Percentiles rank a stretch among this genome's conserved stretches.
Conservation (phyloP, 2,797 vertebrate species). For the Intellagama lesueurii region DNA sequence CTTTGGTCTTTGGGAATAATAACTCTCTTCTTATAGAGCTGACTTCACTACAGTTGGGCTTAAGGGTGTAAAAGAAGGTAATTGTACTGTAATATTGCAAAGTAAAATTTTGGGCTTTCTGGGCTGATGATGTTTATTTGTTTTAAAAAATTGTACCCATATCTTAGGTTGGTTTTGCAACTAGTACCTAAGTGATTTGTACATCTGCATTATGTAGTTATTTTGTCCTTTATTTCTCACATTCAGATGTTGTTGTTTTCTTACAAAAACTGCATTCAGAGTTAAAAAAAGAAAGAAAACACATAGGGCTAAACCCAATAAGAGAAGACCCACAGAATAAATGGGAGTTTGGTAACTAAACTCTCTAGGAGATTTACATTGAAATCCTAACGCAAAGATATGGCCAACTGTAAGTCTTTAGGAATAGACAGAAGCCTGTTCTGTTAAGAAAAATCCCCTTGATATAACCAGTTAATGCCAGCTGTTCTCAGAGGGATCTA, state of each 20-base stretch:
- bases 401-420: too few relatives aligned
- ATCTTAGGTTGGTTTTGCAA: background rate
- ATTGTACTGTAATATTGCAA: constrained; percentile 34
- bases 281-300: background rate
- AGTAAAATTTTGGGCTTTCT: constrained; percentile 24
- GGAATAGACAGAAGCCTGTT: too few relatives aligned
- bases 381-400: too few relatives aligned
- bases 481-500: too few relatives aligned
- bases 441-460: too few relatives aligned
- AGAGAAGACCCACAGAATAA: background rate
- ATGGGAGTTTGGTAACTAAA: background rate
- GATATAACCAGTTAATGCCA: too few relatives aligned
- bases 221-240: background rate
- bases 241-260: background rate
- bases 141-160: background rate
- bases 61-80: constrained; percentile 27
- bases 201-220: background rate
- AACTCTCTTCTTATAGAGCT: constrained; percentile 7
- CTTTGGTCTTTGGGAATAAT: constrained; percentile 55
- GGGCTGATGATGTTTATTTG: background rate
- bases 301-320: too few relatives aligned
- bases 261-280: background rate
- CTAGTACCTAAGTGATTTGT: background rate
- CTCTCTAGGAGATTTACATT: too few relatives aligned
- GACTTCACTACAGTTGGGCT: background rate